These are phyloP conservation scores for Peromyscus polionotus DNA, from an alignment of 2,113 vertebrate species.

Conservation along the genomic window DNA sequence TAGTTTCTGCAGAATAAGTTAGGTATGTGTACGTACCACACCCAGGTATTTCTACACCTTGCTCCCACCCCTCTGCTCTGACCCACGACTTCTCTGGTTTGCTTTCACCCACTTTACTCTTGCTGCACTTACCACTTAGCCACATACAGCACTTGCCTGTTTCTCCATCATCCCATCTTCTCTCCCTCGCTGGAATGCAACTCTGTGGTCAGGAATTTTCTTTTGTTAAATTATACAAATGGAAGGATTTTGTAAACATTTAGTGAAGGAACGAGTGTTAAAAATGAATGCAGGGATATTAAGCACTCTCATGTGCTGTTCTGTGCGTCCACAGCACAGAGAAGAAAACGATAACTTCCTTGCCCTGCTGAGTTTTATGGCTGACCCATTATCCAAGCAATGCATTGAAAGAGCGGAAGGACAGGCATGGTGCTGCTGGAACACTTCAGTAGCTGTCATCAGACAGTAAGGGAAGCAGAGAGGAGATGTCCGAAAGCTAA, in stretches of 20 bases:
- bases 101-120: not conserved
- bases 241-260: constrained; percentile 29
- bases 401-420: not conserved
- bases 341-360: not conserved
- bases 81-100: not conserved
- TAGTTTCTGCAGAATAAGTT: not conserved
- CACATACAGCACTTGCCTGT: not conserved
- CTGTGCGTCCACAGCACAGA: not conserved
- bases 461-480: not conserved
- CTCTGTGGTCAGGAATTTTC: not conserved
- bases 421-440: not conserved
- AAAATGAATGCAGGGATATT: constrained; percentile 3
- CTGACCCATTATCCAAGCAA: not conserved
- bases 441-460: not conserved
- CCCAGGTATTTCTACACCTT: not conserved
- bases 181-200: not conserved
- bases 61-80: no score
- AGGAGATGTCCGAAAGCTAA: not conserved
- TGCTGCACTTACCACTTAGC: not conserved
- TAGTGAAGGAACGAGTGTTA: constrained; percentile 27
- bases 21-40: fast-evolving
- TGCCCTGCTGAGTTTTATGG: not conserved
- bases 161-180: not conserved
- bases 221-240: constrained; percentile 21
- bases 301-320: not conserved